A percentile compares a stretch with the other conserved stretches of the same genome.
Conservation (phyloP, 2,797 vertebrate genomes). For the Cossypha niveicapilla region DNA sequence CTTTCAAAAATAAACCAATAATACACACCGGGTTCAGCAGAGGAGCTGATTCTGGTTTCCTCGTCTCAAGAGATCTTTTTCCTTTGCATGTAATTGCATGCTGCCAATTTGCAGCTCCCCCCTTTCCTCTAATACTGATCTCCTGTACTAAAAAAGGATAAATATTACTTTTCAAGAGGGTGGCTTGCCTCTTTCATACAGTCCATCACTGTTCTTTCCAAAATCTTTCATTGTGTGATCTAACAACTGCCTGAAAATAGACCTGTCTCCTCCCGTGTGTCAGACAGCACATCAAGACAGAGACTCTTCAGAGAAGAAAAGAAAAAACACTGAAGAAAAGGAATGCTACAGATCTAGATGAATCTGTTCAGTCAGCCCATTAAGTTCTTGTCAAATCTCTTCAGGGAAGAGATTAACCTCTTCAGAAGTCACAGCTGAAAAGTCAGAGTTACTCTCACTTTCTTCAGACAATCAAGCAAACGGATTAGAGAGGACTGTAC, state of each 20-base stretch:
- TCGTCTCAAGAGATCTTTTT: neutral
- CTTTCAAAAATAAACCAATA: constrained; percentile 13
- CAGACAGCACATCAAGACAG: neutral
- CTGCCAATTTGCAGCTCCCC: neutral
- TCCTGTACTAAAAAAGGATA: neutral
- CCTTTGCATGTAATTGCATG: neutral
- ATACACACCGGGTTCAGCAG: neutral
- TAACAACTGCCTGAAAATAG: neutral
- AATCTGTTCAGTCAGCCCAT: neutral
- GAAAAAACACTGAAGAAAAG: neutral
- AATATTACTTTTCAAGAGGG: neutral
- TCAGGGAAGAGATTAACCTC: neutral
- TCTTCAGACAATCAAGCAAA: neutral
- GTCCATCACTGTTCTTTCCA: neutral
- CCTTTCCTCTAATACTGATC: neutral
- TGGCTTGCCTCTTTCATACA: neutral
- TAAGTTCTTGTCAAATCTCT: neutral
- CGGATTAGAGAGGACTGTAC: neutral
- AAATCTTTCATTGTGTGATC: neutral
- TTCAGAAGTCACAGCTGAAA: neutral
- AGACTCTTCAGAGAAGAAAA: neutral
- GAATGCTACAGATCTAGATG: neutral
- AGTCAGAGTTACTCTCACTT: neutral
- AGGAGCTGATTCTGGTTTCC: neutral
- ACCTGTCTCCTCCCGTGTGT: neutral